Evolutionary conservation across 1,140 invertebrate genomes (phyloP), one percentile per base, ranked within the genome.

Genomic region (Macrotrachela quadricornifera): DNA sequence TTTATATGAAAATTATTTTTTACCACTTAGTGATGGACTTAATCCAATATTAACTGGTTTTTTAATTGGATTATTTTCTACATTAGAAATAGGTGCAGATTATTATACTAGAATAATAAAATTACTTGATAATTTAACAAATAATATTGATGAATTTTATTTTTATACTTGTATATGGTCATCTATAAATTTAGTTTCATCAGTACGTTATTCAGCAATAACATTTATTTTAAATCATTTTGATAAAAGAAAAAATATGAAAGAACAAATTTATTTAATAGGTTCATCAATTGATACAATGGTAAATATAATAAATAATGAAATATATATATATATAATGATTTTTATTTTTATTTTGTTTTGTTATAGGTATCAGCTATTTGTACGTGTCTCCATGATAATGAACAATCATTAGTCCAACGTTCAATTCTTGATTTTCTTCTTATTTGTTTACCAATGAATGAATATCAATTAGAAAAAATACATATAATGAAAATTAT

Each of bases 1-100:
- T n/a, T 77, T 92, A 50, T 92, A 90, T 66, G 87, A 92, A 72
- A 83, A 77, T n/a, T 85, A 88, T 69, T 86, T 92, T 73, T 77
- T 91, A 30, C 82, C 83, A 11, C 71, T 92, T 42, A 79, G 81
- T 38, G 76, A 79, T 58, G 74, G 79, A 58, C 70, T 92, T 16
- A 74, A 81, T 49, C 85, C 86, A 13, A 83, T 80, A 6, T 68
- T 92, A 10, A 81, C 82, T 66, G 87, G 87, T 14, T 83, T 92
- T 64, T 64, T 88, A 1, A 81, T 80, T 57, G 83, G 81, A 2
- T 77, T 85, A 51, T 66, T 92, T 47, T 78, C 83, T 42, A 86
- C 85, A 18, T 72, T 91, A 51, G 87, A 92, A 68, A 83, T 86
- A 68, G 84, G 83, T 8, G 81, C 85, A 16, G 87, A 92, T 68